Evolutionary conservation across 2,113 vertebrate genomes (phyloP).

Genomic region (Bos taurus): DNA sequence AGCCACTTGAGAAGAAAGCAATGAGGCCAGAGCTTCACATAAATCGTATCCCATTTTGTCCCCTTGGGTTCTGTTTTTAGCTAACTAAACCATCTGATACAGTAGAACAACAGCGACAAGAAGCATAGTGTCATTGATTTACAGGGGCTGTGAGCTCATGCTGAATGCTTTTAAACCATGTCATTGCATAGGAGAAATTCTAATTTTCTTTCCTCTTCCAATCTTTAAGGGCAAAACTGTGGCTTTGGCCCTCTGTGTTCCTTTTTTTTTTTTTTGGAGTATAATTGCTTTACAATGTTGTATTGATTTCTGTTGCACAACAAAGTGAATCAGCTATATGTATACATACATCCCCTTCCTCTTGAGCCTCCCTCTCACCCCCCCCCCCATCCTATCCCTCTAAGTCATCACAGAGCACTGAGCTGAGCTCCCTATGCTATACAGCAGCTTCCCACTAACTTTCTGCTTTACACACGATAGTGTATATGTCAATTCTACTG

Average conservation of each 20-base stretch:
- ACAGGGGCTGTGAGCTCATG: neutral
- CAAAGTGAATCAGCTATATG: neutral
- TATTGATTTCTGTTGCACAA: neutral
- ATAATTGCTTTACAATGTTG: neutral
- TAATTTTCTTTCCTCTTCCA: neutral
- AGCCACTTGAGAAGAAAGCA: neutral
- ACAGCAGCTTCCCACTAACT: neutral
- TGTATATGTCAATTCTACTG: neutral
- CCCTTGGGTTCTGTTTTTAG: neutral
- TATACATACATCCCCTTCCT: neutral
- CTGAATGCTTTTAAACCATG: neutral
- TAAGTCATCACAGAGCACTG: neutral
- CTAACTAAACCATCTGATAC: neutral
- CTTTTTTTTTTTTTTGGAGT: neutral
- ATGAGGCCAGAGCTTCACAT: neutral
- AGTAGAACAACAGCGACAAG: rapidly evolving
- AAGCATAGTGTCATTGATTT: neutral
- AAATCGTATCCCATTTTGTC: neutral
- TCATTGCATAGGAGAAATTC: neutral
- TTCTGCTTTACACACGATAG: neutral
- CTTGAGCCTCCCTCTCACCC: neutral
- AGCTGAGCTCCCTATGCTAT: neutral
- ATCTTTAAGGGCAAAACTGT: neutral
- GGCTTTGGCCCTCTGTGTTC: neutral
- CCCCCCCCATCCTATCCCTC: neutral